Evolutionary conservation across 2,888 invertebrate genomes (phyloP).

Genomic region (Troides helena): DNA sequence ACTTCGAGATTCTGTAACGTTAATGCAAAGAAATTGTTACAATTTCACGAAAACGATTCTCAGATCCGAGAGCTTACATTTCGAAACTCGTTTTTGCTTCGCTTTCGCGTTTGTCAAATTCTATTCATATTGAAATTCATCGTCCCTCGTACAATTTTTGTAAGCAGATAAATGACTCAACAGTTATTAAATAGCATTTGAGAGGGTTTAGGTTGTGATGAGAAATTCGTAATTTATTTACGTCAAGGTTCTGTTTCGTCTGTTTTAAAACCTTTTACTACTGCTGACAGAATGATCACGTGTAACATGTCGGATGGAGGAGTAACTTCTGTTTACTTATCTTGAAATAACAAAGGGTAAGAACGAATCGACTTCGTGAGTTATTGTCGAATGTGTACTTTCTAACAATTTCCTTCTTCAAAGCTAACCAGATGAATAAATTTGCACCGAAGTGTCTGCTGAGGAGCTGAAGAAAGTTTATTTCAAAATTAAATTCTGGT

Average conservation of each 20-base stretch:
- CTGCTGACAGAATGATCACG: no score
- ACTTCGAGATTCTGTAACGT: not conserved
- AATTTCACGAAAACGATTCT: slow-evolving; percentile 8
- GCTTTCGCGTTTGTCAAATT: slow-evolving; percentile 17
- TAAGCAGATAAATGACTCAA: slow-evolving; percentile 19
- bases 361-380: no score
- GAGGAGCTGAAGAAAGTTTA: not conserved
- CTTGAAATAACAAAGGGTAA: no score
- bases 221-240: slow-evolving; percentile 1
- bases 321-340: no score
- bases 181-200: slow-evolving; percentile 18
- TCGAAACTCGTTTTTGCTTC: slow-evolving; percentile 12
- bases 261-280: no score
- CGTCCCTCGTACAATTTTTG: slow-evolving; percentile 7
- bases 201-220: not conserved
- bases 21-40: slow-evolving; percentile 1
- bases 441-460: not conserved
- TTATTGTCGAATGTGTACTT: not conserved
- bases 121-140: slow-evolving; percentile 25
- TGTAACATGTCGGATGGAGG: no score
- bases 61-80: slow-evolving; percentile 12
- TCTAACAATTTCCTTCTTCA: not conserved
- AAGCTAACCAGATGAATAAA: not conserved
- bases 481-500: not conserved
- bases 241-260: not conserved